Conservation (phyloP, 2,797 vertebrate genomes). For the Acropternis orthonyx region DNA sequence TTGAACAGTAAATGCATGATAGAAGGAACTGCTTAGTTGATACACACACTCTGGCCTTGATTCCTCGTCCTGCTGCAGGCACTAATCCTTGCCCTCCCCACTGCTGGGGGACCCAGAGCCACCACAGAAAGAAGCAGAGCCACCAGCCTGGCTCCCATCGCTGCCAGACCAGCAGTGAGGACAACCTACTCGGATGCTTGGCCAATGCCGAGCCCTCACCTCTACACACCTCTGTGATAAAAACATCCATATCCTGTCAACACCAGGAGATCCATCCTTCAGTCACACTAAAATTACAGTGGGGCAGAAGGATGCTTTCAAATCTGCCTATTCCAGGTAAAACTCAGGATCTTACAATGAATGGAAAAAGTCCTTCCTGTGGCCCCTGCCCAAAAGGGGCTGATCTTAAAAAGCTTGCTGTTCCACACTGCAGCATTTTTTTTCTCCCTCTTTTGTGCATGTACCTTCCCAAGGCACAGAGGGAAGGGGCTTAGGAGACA, state of each 20-base stretch:
- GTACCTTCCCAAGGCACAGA: background rate
- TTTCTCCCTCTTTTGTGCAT: background rate
- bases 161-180: background rate
- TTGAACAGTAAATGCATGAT: background rate
- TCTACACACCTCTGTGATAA: rapidly evolving
- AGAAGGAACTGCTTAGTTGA: background rate
- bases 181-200: background rate
- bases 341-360: rapidly evolving
- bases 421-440: background rate
- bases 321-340: background rate
- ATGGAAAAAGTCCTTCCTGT: background rate
- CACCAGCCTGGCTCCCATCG: rapidly evolving
- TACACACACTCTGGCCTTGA: rapidly evolving
- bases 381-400: background rate
- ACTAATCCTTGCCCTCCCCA: background rate
- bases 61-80: background rate
- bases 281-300: background rate
- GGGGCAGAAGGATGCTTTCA: background rate
- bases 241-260: rapidly evolving
- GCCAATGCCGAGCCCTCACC: background rate
- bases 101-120: too few relatives aligned
- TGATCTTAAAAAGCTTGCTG: background rate
- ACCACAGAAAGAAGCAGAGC: background rate
- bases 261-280: background rate
- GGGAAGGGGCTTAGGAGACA: background rate